Percentiles rank a stretch among this genome's conserved stretches.
These are phyloP conservation scores for Sebastes hubbsi DNA, from an alignment of 2,797 vertebrate species.

Conservation along the genomic window DNA sequence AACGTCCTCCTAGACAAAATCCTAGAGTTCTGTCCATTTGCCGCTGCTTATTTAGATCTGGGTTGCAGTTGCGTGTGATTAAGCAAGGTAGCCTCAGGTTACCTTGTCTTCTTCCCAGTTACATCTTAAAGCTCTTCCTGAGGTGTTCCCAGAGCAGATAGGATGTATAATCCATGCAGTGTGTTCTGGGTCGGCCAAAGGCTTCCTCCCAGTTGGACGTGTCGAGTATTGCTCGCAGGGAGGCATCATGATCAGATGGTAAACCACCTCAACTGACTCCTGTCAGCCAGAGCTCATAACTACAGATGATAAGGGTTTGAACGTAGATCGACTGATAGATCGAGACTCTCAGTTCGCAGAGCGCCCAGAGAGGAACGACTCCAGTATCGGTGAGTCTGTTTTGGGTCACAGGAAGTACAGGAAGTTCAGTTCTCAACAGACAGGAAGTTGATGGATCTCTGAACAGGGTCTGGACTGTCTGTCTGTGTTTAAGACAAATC, in stretches of 20 bases:
- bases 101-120: neutral
- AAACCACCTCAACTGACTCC: neutral
- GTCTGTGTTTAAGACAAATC: constrained; percentile 47
- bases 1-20: neutral
- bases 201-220: neutral
- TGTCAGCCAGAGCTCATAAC: neutral
- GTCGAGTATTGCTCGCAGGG: neutral
- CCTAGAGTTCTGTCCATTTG: neutral
- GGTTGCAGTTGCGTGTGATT: neutral
- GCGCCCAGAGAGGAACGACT: neutral
- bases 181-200: neutral
- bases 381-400: neutral
- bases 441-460: constrained; percentile 42
- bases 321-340: neutral
- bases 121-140: neutral
- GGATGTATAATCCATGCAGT: neutral
- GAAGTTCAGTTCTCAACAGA: constrained; percentile 1
- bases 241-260: neutral
- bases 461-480: constrained; percentile 29
- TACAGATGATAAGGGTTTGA: neutral
- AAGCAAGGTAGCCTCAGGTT: neutral
- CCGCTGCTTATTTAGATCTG: neutral
- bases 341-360: neutral
- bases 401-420: neutral
- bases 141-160: neutral